phyloP scores from a whole-genome alignment of 2,113 vertebrate genomes.

The Halcyon malimbica region DNA sequence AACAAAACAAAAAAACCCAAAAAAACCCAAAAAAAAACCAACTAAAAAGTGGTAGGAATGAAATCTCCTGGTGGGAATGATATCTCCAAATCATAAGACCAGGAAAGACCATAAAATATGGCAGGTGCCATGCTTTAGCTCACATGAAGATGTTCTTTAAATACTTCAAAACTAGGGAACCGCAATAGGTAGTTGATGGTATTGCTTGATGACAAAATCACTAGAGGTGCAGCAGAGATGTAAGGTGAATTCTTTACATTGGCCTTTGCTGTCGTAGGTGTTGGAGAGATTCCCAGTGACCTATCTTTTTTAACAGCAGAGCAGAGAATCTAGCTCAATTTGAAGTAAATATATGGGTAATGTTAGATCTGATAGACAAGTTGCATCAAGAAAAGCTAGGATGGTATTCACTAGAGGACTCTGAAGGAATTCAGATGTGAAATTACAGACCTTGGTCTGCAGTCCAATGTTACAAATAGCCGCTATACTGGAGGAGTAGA shows the following conservation, averaged over 20 bases:
- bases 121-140: neutral
- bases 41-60: too few relatives aligned
- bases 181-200: neutral
- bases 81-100: neutral
- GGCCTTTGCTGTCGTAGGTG: neutral
- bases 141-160: neutral
- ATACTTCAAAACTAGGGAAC: neutral
- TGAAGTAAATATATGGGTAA: constrained; percentile 2
- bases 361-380: neutral
- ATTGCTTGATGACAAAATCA: neutral
- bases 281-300: neutral
- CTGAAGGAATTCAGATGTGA: neutral
- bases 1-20: too few relatives aligned
- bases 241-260: neutral
- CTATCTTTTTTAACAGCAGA: neutral
- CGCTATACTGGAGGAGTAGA: fast-evolving
- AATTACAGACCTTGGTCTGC: neutral
- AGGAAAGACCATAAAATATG: neutral
- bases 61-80: neutral
- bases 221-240: neutral
- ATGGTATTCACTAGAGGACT: neutral
- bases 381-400: neutral
- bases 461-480: neutral
- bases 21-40: too few relatives aligned
- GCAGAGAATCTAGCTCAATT: neutral